phyloP scores from a whole-genome alignment of 2,888 invertebrate species.

The Xestia sexstrigata region DNA sequence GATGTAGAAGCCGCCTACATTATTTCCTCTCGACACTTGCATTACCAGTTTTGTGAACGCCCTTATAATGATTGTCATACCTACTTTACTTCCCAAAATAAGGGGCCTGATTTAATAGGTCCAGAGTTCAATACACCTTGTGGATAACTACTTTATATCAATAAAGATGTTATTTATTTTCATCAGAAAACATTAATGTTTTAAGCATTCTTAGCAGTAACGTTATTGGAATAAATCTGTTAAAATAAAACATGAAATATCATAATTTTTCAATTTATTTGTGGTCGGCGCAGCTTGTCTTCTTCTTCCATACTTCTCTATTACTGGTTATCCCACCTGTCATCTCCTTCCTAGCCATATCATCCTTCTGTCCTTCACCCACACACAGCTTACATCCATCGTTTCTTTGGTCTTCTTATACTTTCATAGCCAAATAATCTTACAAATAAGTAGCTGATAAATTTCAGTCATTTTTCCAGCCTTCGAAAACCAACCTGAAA shows the following conservation, averaged over 20 bases:
- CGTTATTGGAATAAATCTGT: background rate
- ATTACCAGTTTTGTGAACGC: constrained; percentile 51
- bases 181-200: background rate
- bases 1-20: constrained; percentile 58
- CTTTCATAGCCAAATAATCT: background rate
- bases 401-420: background rate
- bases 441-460: background rate
- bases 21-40: constrained; percentile 62
- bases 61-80: constrained; percentile 40
- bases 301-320: background rate
- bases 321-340: background rate
- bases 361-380: too few species aligned
- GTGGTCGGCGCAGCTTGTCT: background rate
- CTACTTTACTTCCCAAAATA: constrained; percentile 55
- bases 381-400: background rate
- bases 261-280: background rate
- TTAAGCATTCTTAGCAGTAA: background rate
- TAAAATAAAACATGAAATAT: background rate
- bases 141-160: background rate
- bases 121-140: constrained; percentile 22
- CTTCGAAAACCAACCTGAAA: too few species aligned
- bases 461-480: background rate
- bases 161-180: background rate
- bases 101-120: constrained; percentile 16
- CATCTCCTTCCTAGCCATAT: background rate